phyloP scores from a whole-genome alignment of 2,888 invertebrate genomes.

The Mythimna lalbum region DNA sequence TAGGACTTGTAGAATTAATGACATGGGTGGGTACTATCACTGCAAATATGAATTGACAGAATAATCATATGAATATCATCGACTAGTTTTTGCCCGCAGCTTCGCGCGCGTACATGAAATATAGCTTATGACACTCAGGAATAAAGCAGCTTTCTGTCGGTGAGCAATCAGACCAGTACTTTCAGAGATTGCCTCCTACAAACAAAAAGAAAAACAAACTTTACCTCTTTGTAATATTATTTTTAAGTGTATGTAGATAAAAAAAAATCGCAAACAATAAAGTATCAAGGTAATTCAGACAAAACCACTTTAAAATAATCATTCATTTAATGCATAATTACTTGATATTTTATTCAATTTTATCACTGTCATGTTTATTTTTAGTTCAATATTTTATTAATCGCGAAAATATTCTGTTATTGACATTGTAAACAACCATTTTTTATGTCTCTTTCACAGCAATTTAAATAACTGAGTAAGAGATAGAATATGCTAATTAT shows the following conservation, averaged over 20 bases:
- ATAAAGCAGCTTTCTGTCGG: too few species aligned
- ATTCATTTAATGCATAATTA: constrained; percentile 6
- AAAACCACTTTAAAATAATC: constrained; percentile 1
- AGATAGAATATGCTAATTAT: constrained; percentile 36
- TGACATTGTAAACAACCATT: constrained; percentile 32
- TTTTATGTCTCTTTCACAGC: constrained; percentile 15
- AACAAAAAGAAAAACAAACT: too few species aligned
- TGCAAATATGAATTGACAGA: too few species aligned
- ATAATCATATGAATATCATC: too few species aligned
- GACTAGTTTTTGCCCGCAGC: too few species aligned
- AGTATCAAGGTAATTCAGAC: neutral
- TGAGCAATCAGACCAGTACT: too few species aligned
- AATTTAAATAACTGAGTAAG: constrained; percentile 29
- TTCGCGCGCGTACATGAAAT: too few species aligned
- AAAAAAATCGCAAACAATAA: constrained; percentile 20
- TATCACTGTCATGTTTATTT: constrained; percentile 31
- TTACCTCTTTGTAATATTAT: too few species aligned
- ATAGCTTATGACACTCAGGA: too few species aligned
- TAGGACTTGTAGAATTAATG: neutral
- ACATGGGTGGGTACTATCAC: neutral
- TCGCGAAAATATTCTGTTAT: constrained; percentile 33
- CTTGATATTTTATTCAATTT: constrained; percentile 4
- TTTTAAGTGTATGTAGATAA: too few species aligned
- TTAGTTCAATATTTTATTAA: constrained; percentile 23
- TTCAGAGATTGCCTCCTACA: too few species aligned